Base-by-base conservation (phyloP, 2,797 vertebrate genomes). In the Sebastes iracundus region DNA sequence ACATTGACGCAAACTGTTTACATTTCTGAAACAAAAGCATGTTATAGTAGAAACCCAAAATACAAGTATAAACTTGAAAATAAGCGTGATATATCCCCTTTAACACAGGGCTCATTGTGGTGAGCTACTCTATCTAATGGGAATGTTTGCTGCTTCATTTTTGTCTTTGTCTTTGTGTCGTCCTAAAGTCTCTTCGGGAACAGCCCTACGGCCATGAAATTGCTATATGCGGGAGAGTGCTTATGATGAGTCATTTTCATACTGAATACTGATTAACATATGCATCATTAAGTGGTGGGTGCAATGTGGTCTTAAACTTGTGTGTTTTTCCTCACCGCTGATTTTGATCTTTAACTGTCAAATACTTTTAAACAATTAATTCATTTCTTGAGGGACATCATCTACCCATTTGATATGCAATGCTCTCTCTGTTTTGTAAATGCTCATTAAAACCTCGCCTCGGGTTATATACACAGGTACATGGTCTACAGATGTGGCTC, bases 391-490 rank as follows among this genome's bases (percentile, higher is more conserved):
- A 65, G 87, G 88, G 88, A 78, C 72, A 80, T 83, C 82, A 84
- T 52, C 64, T 71, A 22, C 63, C 66, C 77, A 85, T 88, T 91
- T 90, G 73, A 90, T 90, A 87, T 90, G 86, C 83, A 74, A 38
- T 66, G 69, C 28, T 88, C 71, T 90, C 86, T 91, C 90, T 92
- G 89, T 88, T 91, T 90, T 85, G 56, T 89, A 88, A 95, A 94
- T 79, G 72, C 91, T 95, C 90, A 94, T 94, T 94, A 95, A 94
- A 94, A 91, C 84, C 70, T 85, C 0, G 84, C 93, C 88, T 88
- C 74, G 13, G 91, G 92, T 88, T 86, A 85, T 88, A 80, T 82
- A 79, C 72, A 84, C 89, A 91, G 89, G 86, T 93, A 89, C 80
- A 79, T 64, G 80, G 79, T 79, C 84, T 79, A 81, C 85, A 77